Base-by-base conservation (phyloP, 1,140 invertebrate species). In the Nomia melanderi region DNA sequence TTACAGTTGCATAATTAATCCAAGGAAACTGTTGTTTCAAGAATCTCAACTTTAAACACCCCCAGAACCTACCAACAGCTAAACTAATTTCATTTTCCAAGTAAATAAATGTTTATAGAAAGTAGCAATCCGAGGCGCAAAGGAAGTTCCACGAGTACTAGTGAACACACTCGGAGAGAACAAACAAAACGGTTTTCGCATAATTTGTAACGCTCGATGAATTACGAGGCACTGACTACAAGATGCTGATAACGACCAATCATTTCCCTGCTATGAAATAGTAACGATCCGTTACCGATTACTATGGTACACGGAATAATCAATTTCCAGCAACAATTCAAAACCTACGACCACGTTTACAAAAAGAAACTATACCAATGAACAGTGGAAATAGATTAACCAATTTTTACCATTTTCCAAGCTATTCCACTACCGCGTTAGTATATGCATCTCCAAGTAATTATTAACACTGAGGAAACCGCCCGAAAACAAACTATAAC, bases 191-290 rank as follows among this genome's bases (percentile, higher is more conserved):
- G 14, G 23, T 41, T 74, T 33, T 8, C n/a, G 33, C 50, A 9
- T 36, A 23, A 54, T 7, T 66, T 47, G 17, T 31, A 41, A 41
- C 17, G 23, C 12, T 63, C 29, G 23, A 73, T 63, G 53, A 73
- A 50, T 33, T 33, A 47, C 9, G n/a, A 54, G 27, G 33, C 9
- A n/a, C 20, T 12, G 56, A 25, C 20, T 20, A 4, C 20, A 11
- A 60, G 25, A 33, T 20, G 12, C 17, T 53, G 50, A 66, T 57
- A 57, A 75, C 2, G 31, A 57, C 3, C 31, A 2, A 74, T 11
- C 8, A 31, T 56, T 54, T 53, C 8, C 27, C 20, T 12, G 27
- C 33, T 14, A 25, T 1, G 8, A 31, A 56, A 70, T 1, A 36
- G 11, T n/a, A 29, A 25, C 33, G 27, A 47, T 20, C 17, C 36